Percentiles rank a stretch among this genome's conserved stretches.
These are phyloP conservation scores for Aplysia californica DNA, from an alignment of 1,140 invertebrate genomes.

Conservation along the genomic window DNA sequence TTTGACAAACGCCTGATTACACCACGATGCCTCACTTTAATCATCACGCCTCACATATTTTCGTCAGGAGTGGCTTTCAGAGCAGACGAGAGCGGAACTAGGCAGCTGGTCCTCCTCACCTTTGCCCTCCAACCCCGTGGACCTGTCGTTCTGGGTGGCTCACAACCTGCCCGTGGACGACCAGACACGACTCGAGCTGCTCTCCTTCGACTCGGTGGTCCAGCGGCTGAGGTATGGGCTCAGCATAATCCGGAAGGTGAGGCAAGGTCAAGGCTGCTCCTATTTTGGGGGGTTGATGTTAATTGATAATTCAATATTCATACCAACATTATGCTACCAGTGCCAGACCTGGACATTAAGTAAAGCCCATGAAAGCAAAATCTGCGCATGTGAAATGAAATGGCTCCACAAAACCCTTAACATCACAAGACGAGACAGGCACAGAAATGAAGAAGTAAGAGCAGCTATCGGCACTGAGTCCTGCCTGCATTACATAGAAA, in stretches of 20 bases:
- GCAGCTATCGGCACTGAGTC: no score
- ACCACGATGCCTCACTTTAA: no score
- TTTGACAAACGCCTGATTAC: no score
- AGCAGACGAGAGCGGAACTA: conserved; percentile 61
- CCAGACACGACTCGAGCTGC: conserved; percentile 72
- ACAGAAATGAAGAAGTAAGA: no score
- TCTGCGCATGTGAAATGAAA: no score
- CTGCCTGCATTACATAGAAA: no score
- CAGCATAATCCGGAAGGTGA: conserved; percentile 74
- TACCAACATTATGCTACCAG: background rate
- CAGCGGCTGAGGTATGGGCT: conserved; percentile 77
- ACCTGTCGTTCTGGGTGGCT: conserved; percentile 84
- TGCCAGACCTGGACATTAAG: no score
- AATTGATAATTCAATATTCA: background rate
- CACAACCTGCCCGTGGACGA: conserved; percentile 79
- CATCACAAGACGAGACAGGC: no score
- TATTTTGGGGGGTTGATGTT: background rate
- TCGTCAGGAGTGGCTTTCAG: conserved; percentile 58
- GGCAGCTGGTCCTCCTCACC: conserved; percentile 60
- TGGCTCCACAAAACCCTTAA: no score
- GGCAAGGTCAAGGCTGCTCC: background rate
- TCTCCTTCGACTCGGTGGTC: conserved; percentile 75
- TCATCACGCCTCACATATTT: no score
- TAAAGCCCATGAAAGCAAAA: no score
- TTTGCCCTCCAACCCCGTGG: conserved; percentile 75